phyloP scores from a whole-genome alignment of 1,140 invertebrate species.

The Mercenaria mercenaria region DNA sequence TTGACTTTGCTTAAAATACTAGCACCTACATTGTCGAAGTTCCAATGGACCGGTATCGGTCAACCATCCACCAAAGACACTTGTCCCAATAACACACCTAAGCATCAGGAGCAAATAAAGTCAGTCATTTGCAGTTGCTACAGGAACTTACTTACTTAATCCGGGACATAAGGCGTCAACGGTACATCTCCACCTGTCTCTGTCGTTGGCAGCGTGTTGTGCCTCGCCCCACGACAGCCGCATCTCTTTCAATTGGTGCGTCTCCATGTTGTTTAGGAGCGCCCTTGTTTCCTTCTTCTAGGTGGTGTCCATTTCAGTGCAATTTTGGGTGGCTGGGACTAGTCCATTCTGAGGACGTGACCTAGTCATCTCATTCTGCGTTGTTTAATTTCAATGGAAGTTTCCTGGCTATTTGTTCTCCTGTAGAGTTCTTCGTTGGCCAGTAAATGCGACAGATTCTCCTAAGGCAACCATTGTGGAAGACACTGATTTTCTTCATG shows the following conservation, averaged over 20 bases:
- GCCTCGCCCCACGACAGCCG: not conserved
- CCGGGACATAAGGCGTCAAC: not conserved
- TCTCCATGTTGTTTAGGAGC: not conserved
- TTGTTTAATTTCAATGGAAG: not conserved
- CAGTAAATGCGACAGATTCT: not conserved
- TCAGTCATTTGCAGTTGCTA: too few relatives aligned
- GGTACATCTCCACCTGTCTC: not conserved
- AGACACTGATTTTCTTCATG: not conserved
- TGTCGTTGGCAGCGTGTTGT: not conserved
- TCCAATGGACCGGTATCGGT: too few relatives aligned
- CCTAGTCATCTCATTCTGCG: not conserved
- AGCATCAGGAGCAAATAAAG: too few relatives aligned
- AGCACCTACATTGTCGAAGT: too few relatives aligned
- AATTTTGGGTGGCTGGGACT: not conserved
- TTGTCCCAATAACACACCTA: too few relatives aligned
- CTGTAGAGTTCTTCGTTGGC: not conserved
- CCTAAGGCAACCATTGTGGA: not conserved
- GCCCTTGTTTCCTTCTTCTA: not conserved
- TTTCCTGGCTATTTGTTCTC: not conserved
- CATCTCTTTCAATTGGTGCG: not conserved
- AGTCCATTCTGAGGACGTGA: not conserved
- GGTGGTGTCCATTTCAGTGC: not conserved
- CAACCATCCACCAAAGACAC: too few relatives aligned
- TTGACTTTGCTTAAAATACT: too few relatives aligned
- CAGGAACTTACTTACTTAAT: not conserved